Percentiles rank a stretch among this genome's conserved stretches.
Conservation (phyloP, 2,113 vertebrate species). For the Laticauda colubrina region DNA sequence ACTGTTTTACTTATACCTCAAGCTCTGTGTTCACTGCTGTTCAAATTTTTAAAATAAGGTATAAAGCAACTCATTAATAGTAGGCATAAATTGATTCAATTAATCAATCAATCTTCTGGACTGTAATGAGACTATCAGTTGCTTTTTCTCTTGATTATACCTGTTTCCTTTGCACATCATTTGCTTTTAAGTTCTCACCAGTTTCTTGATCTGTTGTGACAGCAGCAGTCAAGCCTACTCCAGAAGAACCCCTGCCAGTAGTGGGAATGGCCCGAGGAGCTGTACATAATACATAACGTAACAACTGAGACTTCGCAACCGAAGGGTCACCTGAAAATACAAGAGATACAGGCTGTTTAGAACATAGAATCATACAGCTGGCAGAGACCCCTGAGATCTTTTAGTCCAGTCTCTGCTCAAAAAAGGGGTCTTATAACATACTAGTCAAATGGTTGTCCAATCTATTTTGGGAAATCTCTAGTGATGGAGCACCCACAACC, state of each 20-base stretch:
- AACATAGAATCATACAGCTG: background rate
- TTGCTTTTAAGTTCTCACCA: slow-evolving; percentile 64
- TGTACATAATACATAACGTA: slow-evolving; percentile 89
- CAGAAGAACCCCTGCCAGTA: slow-evolving; percentile 94
- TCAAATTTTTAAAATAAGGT: background rate
- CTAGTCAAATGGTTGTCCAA: background rate
- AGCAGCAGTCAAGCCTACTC: slow-evolving; percentile 90
- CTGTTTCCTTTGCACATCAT: background rate
- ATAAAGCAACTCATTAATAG: background rate
- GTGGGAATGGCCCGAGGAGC: slow-evolving; percentile 92
- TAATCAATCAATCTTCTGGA: background rate
- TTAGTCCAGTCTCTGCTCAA: background rate
- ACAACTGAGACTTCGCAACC: slow-evolving; percentile 94
- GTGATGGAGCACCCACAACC: background rate
- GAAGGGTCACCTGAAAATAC: slow-evolving; percentile 86
- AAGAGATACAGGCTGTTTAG: accelerated
- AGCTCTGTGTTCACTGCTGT: accelerated
- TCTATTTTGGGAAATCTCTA: background rate
- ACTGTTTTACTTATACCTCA: background rate
- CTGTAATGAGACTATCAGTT: background rate
- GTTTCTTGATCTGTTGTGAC: slow-evolving; percentile 97
- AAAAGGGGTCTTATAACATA: background rate
- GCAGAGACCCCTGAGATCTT: background rate
- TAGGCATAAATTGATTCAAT: background rate
- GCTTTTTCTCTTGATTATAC: accelerated